Evolutionary conservation across 2,113 vertebrate species (phyloP).

Genomic region (Tor tambroides): DNA sequence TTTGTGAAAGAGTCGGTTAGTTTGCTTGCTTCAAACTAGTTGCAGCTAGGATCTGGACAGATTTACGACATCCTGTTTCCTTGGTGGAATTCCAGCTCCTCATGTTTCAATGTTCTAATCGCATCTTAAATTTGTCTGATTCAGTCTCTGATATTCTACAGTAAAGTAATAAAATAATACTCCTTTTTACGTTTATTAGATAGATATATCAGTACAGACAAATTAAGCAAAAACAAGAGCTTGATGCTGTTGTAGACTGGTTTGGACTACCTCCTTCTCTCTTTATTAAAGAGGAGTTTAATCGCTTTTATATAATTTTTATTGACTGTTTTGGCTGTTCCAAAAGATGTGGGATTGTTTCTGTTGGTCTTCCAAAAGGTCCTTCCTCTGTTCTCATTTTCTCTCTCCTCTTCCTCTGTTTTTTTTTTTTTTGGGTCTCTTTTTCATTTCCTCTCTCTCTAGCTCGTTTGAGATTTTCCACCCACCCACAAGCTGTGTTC

Average conservation of each 20-base stretch:
- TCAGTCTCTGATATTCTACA: no score
- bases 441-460: constrained; percentile 51
- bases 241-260: background rate
- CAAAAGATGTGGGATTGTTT: constrained; percentile 56
- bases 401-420: background rate
- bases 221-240: background rate
- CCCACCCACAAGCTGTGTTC: constrained; percentile 74
- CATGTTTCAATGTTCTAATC: no score
- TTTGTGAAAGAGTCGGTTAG: no score
- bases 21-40: no score
- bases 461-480: constrained; percentile 62
- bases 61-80: no score
- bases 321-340: constrained; percentile 52
- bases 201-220: background rate
- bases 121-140: no score
- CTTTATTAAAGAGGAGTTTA: constrained; percentile 38
- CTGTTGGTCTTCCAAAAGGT: constrained; percentile 53
- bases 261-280: background rate
- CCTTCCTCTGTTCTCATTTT: constrained; percentile 20
- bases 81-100: no score
- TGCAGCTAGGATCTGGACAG: no score
- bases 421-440: background rate
- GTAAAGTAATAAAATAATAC: background rate
- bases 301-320: constrained; percentile 46
- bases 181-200: background rate